phyloP scores from a whole-genome alignment of 2,888 invertebrate genomes.

The Scaptomyza tumidula region DNA sequence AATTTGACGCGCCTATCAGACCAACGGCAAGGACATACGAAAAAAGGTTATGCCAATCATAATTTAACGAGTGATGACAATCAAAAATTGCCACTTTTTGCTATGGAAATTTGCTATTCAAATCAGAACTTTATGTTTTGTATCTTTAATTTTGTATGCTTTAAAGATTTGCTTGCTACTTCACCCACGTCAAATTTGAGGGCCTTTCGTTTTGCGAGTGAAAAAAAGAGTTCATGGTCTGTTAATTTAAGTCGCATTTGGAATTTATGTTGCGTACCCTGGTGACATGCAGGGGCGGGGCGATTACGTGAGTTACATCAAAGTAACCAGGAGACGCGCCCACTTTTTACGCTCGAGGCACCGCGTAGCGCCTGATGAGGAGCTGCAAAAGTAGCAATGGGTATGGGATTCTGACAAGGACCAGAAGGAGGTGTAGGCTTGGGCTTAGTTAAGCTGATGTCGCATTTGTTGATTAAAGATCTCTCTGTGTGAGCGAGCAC shows the following conservation, averaged over 20 bases:
- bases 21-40: slow-evolving; percentile 31
- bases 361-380: slow-evolving; percentile 50
- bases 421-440: background rate
- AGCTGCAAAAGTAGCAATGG: slow-evolving; percentile 15
- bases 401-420: background rate
- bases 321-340: slow-evolving; percentile 66
- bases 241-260: slow-evolving; percentile 49
- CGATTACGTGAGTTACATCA: slow-evolving; percentile 73
- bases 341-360: slow-evolving; percentile 58
- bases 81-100: background rate
- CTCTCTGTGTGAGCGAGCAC: slow-evolving; percentile 26
- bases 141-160: background rate
- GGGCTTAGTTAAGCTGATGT: slow-evolving; percentile 42
- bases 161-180: background rate
- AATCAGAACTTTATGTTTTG: background rate
- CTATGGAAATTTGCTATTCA: background rate
- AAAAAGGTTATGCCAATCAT: slow-evolving; percentile 21
- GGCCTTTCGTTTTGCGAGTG: slow-evolving; percentile 4
- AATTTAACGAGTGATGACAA: background rate
- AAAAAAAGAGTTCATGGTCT: slow-evolving; percentile 59
- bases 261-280: slow-evolving; percentile 47
- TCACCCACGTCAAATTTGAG: slow-evolving; percentile 10
- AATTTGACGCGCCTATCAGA: slow-evolving; percentile 46
- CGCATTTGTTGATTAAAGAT: slow-evolving; percentile 73
- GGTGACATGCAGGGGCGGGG: slow-evolving; percentile 24